Percentiles rank a stretch among this genome's conserved stretches.
Conservation (phyloP, 1,140 invertebrate genomes). For the Papilio dardanus region DNA sequence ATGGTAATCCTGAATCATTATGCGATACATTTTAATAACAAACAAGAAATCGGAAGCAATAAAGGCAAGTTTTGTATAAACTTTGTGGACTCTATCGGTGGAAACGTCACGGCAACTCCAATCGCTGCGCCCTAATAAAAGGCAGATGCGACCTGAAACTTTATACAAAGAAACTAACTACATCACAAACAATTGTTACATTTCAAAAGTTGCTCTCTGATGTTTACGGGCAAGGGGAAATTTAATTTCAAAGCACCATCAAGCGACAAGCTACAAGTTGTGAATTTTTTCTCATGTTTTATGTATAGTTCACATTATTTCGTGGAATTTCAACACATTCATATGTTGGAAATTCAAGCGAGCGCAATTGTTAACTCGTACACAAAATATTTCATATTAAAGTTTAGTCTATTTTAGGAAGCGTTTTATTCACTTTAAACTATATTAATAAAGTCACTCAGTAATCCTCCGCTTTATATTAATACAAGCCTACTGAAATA, state of each 20-base stretch:
- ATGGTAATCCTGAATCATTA: neutral
- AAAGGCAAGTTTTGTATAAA: constrained; percentile 37
- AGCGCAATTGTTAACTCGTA: neutral
- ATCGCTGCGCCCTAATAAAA: constrained; percentile 37
- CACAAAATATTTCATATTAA: neutral
- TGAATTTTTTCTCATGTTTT: constrained; percentile 13
- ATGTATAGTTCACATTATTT: constrained; percentile 14
- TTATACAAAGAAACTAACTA: constrained; percentile 38
- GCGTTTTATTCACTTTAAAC: neutral
- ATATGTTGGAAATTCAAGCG: neutral
- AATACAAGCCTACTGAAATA: no score
- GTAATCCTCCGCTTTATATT: no score
- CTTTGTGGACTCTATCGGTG: constrained; percentile 40
- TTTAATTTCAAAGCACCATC: constrained; percentile 32
- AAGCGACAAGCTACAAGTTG: constrained; percentile 11
- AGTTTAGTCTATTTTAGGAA: neutral
- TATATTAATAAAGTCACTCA: neutral
- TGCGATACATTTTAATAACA: constrained; percentile 32
- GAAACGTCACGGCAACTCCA: constrained; percentile 32
- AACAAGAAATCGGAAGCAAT: constrained; percentile 41
- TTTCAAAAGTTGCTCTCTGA: constrained; percentile 32
- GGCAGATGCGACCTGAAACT: constrained; percentile 36
- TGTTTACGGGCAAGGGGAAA: constrained; percentile 22
- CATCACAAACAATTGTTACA: constrained; percentile 38
- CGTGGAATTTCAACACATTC: neutral